Conservation (phyloP, 2,888 invertebrate genomes). For the Scaptomyza reducta region DNA sequence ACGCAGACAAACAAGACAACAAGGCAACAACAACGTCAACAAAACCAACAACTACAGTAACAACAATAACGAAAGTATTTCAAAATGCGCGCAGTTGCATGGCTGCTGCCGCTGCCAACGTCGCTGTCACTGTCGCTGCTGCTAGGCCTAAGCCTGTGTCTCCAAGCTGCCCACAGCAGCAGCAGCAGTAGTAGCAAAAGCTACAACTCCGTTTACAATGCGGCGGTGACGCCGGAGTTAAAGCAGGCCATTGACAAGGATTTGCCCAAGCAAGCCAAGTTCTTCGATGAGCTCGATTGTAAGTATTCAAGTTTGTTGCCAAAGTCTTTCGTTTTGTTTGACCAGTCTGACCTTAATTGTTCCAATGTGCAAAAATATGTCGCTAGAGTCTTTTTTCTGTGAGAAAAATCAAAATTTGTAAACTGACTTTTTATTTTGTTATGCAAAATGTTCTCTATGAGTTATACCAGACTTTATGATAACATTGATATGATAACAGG, state of each 20-base stretch:
- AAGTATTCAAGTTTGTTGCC: slow-evolving; percentile 84
- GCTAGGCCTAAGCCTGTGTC: slow-evolving; percentile 25
- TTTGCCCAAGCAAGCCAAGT: slow-evolving; percentile 85
- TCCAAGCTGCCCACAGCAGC: slow-evolving; percentile 55
- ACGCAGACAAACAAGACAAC: slow-evolving; percentile 50
- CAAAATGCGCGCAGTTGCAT: slow-evolving; percentile 68
- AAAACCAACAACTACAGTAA: slow-evolving; percentile 15
- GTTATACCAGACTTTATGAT: no score
- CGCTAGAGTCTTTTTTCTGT: no score
- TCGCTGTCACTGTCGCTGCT: slow-evolving; percentile 27
- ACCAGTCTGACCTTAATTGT: no score
- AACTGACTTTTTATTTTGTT: no score
- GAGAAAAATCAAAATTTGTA: no score
- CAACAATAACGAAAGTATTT: slow-evolving; percentile 64
- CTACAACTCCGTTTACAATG: slow-evolving; percentile 80
- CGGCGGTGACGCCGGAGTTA: slow-evolving; percentile 76
- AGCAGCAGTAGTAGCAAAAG: slow-evolving; percentile 35
- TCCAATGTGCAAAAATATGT: no score
- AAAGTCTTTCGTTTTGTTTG: slow-evolving; percentile 24
- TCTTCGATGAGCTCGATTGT: slow-evolving; percentile 90
- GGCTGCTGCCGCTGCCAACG: slow-evolving; percentile 44
- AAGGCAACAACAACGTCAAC: slow-evolving; percentile 3
- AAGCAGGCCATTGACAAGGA: slow-evolving; percentile 82
- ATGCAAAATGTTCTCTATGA: no score
- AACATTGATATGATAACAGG: no score